These are phyloP conservation scores for Callorhinus ursinus DNA, from an alignment of 2,113 vertebrate species.

Conservation along the genomic window DNA sequence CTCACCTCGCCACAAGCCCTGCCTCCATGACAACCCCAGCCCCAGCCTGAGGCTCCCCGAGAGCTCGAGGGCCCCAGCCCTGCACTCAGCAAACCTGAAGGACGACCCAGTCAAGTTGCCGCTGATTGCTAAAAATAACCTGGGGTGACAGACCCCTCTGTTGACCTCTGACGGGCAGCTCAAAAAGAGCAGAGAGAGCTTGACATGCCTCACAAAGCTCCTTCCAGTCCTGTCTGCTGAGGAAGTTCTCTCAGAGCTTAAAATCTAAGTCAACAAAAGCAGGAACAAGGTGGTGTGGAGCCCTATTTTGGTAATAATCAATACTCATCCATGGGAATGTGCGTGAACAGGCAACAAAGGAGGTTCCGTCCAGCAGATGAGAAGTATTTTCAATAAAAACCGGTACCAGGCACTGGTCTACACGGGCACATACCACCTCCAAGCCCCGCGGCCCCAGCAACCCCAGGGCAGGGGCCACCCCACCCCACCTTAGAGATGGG, in stretches of 20 bases:
- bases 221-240: background rate
- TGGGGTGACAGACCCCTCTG: background rate
- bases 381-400: background rate
- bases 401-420: background rate
- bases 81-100: background rate
- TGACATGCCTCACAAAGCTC: background rate
- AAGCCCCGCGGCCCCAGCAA: background rate
- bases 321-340: background rate
- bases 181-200: background rate
- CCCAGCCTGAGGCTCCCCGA: background rate
- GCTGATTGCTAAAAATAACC: slow-evolving; percentile 4
- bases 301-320: background rate
- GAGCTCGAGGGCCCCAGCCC: background rate
- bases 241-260: background rate
- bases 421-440: background rate
- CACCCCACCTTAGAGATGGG: background rate
- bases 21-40: background rate
- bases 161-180: background rate
- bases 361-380: background rate
- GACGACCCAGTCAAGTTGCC: background rate
- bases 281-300: background rate
- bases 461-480: background rate
- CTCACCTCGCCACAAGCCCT: background rate
- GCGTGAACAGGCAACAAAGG: background rate
- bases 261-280: background rate